These are phyloP conservation scores for Anthophora plumipes DNA, from an alignment of 2,888 invertebrate species.

Conservation along the genomic window DNA sequence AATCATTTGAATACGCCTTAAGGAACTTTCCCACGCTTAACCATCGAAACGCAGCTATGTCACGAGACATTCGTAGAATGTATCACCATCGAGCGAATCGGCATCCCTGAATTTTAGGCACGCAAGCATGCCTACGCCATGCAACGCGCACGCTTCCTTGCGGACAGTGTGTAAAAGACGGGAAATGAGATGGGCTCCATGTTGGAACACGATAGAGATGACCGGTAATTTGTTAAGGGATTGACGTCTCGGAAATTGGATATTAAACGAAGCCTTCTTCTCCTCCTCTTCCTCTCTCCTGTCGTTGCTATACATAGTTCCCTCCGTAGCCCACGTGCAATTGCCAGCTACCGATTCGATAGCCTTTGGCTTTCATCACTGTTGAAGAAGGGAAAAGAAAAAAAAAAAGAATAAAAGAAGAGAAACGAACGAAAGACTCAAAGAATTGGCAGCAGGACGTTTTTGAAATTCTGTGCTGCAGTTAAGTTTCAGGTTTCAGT, in stretches of 20 bases:
- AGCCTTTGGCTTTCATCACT: conserved; percentile 9
- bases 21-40: background rate
- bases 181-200: conserved; percentile 73
- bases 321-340: conserved; percentile 45
- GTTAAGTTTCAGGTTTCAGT: conserved; percentile 47
- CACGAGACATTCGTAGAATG: conserved; percentile 10
- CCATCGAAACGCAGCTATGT: background rate
- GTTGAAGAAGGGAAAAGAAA: background rate
- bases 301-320: conserved; percentile 23
- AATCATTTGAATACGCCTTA: background rate
- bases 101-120: conserved; percentile 42
- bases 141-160: conserved; percentile 36
- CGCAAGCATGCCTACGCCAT: conserved; percentile 39
- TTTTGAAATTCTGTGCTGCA: conserved; percentile 11
- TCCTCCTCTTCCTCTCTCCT: conserved; percentile 25
- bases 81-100: conserved; percentile 20
- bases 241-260: conserved; percentile 82
- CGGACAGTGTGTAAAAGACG: conserved; percentile 61
- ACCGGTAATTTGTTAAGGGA: conserved; percentile 80
- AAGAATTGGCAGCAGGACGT: background rate
- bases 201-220: conserved; percentile 69
- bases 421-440: background rate
- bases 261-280: conserved; percentile 78
- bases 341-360: conserved; percentile 44
- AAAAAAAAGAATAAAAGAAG: background rate